Evolutionary conservation across 2,888 invertebrate species (phyloP).

Genomic region (Hirudinaria manillensis): DNA sequence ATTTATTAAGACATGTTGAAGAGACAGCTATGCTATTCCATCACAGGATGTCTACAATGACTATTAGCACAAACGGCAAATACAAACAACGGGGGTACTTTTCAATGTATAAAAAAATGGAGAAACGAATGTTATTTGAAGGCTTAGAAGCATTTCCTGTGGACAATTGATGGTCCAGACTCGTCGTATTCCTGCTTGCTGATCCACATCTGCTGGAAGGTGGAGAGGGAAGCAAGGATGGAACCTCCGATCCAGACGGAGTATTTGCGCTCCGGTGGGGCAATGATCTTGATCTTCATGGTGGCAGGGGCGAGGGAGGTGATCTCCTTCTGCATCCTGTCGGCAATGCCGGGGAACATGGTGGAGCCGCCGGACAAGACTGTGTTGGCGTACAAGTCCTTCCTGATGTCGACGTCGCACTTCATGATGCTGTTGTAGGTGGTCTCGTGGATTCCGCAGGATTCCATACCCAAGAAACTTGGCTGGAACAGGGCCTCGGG

Average conservation of each 20-base stretch:
- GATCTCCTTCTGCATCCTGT: conserved; percentile 95
- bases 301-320: conserved; percentile 69
- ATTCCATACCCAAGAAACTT: conserved; percentile 49
- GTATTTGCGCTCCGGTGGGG: conserved; percentile 91
- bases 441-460: conserved; percentile 44
- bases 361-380: conserved; percentile 87
- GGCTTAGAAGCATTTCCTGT: conserved; percentile 87
- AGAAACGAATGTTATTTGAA: too few relatives aligned
- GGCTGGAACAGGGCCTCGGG: conserved; percentile 52
- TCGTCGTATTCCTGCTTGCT: conserved; percentile 95
- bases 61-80: too few relatives aligned
- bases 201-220: conserved; percentile 91
- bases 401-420: conserved; percentile 52
- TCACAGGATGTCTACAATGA: too few relatives aligned
- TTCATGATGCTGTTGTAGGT: conserved; percentile 51
- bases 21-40: too few relatives aligned
- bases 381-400: conserved; percentile 59
- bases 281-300: conserved; percentile 70
- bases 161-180: conserved; percentile 88
- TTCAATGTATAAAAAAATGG: too few relatives aligned
- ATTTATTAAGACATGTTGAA: too few relatives aligned
- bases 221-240: conserved; percentile 82
- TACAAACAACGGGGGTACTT: too few relatives aligned
- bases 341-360: conserved; percentile 94
- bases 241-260: conserved; percentile 97